phyloP scores from a whole-genome alignment of 2,113 vertebrate species.

The Herpetotheres cachinnans region DNA sequence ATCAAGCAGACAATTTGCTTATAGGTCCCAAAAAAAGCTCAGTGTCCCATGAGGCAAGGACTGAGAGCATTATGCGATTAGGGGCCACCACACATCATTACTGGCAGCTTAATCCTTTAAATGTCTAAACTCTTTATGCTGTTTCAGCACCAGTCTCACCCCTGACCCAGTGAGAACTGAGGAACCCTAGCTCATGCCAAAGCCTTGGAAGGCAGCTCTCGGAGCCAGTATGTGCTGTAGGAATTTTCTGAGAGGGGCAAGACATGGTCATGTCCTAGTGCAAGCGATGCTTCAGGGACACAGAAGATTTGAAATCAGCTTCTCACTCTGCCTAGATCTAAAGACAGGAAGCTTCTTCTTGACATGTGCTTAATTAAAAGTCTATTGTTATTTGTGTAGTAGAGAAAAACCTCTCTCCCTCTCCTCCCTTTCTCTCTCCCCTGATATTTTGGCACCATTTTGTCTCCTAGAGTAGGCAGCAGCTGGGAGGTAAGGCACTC shows the following conservation, averaged over 20 bases:
- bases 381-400: not conserved
- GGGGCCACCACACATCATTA: fast-evolving
- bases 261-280: not conserved
- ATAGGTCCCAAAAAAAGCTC: not conserved
- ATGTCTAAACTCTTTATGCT: not conserved
- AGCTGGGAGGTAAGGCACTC: not conserved
- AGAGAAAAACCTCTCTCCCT: not conserved
- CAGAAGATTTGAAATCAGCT: not conserved
- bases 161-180: fast-evolving
- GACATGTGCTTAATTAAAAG: not conserved
- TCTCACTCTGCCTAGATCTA: not conserved
- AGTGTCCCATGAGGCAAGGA: not conserved
- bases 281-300: fast-evolving
- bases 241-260: not conserved
- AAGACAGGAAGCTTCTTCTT: not conserved
- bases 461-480: not conserved
- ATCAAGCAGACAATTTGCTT: not conserved
- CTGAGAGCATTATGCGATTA: not conserved
- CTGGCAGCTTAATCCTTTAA: not conserved
- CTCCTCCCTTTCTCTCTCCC: not conserved
- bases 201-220: not conserved
- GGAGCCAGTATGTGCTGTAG: fast-evolving
- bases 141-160: not conserved
- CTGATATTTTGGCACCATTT: not conserved
- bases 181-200: not conserved